phyloP scores from a whole-genome alignment of 2,113 vertebrate genomes.

The Campylomormyrus numenius region DNA sequence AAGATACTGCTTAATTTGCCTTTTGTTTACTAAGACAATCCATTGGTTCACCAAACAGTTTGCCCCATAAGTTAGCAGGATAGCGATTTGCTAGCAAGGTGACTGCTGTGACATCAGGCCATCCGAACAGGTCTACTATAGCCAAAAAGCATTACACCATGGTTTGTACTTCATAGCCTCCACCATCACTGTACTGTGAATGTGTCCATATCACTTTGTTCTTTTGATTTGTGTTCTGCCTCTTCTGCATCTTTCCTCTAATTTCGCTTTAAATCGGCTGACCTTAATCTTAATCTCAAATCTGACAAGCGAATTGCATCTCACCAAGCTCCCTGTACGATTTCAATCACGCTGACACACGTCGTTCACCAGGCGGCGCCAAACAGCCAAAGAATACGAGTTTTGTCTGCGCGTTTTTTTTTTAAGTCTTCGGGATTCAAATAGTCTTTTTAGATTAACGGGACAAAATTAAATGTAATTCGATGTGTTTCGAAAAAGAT shows the following conservation, averaged over 20 bases:
- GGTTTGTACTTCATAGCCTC: neutral
- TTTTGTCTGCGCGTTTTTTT: neutral
- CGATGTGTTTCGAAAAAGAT: neutral
- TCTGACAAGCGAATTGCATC: neutral
- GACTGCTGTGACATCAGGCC: neutral
- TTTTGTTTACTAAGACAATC: neutral
- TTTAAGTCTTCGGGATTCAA: neutral
- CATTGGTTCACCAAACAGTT: neutral
- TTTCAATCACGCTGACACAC: neutral
- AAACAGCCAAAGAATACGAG: neutral
- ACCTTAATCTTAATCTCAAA: neutral
- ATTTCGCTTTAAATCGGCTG: neutral
- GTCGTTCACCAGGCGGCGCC: neutral
- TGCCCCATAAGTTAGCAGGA: neutral
- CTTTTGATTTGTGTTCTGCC: neutral
- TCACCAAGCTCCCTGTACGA: neutral
- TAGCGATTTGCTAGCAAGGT: neutral
- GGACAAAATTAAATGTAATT: neutral
- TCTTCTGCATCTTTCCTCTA: neutral
- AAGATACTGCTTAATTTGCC: neutral
- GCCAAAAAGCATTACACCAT: neutral
- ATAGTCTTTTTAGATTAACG: neutral
- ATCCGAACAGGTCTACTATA: neutral
- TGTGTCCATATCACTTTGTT: neutral
- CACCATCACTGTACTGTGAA: neutral